Evolutionary conservation across 2,888 invertebrate genomes (phyloP).

Genomic region (Scaptodrosophila latifasciaeformis): DNA sequence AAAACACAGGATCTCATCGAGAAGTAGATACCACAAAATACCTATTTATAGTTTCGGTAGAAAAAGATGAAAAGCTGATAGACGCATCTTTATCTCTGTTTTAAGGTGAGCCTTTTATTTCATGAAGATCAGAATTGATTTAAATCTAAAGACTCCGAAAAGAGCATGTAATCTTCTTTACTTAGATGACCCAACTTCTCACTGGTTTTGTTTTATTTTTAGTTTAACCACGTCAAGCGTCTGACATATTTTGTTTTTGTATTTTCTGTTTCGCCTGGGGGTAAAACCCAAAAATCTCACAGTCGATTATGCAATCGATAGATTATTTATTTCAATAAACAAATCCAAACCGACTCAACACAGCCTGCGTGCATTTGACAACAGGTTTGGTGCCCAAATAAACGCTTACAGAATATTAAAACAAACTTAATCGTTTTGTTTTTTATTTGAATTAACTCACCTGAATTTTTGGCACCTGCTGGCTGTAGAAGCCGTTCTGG

Average conservation of each 20-base stretch:
- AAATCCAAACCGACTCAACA: background rate
- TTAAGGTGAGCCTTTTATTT: too few species aligned
- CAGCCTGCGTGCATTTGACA: background rate
- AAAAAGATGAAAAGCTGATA: too few species aligned
- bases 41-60: too few species aligned
- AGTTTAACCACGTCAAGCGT: conserved; percentile 32
- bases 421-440: background rate
- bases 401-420: background rate
- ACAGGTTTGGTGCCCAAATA: background rate
- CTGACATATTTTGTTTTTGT: conserved; percentile 38
- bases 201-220: too few species aligned
- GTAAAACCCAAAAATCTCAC: conserved; percentile 46
- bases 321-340: background rate
- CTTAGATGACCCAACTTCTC: too few species aligned
- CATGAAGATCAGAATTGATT: too few species aligned
- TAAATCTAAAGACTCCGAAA: too few species aligned
- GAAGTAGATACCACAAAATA: too few species aligned
- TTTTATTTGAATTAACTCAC: conserved; percentile 41
- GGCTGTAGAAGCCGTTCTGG: conserved; percentile 59
- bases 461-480: conserved; percentile 65
- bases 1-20: too few species aligned
- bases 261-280: conserved; percentile 30
- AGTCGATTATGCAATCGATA: conserved; percentile 54
- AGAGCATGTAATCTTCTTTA: too few species aligned
- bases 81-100: too few species aligned